A percentile compares a stretch with the other conserved stretches of the same genome.
Conservation (phyloP, 2,888 invertebrate species). For the Dynastes maya region DNA sequence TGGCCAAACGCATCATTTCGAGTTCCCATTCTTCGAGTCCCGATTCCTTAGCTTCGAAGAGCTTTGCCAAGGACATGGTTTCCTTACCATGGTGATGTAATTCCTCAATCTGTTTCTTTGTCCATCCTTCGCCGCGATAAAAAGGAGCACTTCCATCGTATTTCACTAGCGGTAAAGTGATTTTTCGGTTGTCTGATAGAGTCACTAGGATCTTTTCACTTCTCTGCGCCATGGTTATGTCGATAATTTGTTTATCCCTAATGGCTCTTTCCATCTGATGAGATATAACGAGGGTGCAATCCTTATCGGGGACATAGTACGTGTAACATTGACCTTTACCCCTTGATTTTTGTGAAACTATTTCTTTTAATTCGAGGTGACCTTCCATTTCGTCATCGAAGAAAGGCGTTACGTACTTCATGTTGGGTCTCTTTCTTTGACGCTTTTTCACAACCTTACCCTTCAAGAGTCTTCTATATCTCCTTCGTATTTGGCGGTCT, state of each 20-base stretch:
- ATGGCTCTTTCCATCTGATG: constrained; percentile 84
- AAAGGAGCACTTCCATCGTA: constrained; percentile 70
- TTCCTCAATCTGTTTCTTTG: constrained; percentile 74
- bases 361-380: constrained; percentile 61
- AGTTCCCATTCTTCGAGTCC: constrained; percentile 67
- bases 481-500: constrained; percentile 62
- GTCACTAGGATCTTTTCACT: constrained; percentile 82
- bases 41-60: constrained; percentile 71
- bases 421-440: constrained; percentile 62
- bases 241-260: constrained; percentile 82
- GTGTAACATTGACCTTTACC: constrained; percentile 76
- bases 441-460: constrained; percentile 66
- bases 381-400: constrained; percentile 67
- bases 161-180: constrained; percentile 75
- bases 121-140: constrained; percentile 82
- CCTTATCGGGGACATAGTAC: constrained; percentile 82
- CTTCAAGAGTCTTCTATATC: constrained; percentile 56
- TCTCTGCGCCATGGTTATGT: constrained; percentile 83
- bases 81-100: constrained; percentile 67
- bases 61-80: constrained; percentile 75
- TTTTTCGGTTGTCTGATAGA: constrained; percentile 80
- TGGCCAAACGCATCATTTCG: constrained; percentile 67
- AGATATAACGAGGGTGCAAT: constrained; percentile 82
- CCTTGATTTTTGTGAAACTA: constrained; percentile 75
- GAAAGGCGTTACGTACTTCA: constrained; percentile 64